Percentiles rank a stretch among this genome's conserved stretches.
phyloP scores from a whole-genome alignment of 2,797 vertebrate species.

The Megalops cyprinoides region DNA sequence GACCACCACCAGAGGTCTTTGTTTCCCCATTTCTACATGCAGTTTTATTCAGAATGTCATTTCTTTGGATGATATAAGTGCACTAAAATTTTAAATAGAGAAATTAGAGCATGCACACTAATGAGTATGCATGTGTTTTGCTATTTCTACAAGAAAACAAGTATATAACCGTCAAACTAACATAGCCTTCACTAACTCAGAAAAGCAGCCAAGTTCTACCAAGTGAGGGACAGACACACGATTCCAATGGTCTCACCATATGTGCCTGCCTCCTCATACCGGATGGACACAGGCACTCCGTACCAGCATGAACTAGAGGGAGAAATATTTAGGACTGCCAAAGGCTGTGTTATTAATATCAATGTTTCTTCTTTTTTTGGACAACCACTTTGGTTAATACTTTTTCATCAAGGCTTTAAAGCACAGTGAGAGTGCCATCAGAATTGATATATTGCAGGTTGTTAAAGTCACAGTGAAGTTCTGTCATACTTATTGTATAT shows the following conservation, averaged over 20 bases:
- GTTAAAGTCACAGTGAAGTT: not conserved
- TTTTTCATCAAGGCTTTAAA: not conserved
- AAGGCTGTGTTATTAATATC: not conserved
- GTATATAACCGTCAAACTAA: too few species aligned
- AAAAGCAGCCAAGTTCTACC: too few species aligned
- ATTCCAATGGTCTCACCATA: too few species aligned
- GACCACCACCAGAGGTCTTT: conserved; percentile 39
- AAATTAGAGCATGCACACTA: not conserved
- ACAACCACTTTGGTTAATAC: not conserved
- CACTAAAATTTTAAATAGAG: not conserved
- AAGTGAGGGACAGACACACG: too few species aligned
- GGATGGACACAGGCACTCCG: not conserved
- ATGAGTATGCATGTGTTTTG: not conserved
- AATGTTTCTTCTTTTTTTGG: not conserved
- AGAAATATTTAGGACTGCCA: not conserved
- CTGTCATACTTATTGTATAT: not conserved
- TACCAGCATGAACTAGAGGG: not conserved
- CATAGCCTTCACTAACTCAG: too few species aligned
- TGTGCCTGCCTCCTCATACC: too few species aligned
- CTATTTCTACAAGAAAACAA: not conserved
- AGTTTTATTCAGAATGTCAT: too few species aligned
- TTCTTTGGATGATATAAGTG: not conserved
- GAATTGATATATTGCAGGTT: not conserved
- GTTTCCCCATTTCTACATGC: conserved; percentile 27
- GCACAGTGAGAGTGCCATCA: not conserved